Percentiles rank a stretch among this genome's conserved stretches.
Evolutionary conservation across 1,140 invertebrate genomes (phyloP).

Genomic region (Phymastichus coffea): DNA sequence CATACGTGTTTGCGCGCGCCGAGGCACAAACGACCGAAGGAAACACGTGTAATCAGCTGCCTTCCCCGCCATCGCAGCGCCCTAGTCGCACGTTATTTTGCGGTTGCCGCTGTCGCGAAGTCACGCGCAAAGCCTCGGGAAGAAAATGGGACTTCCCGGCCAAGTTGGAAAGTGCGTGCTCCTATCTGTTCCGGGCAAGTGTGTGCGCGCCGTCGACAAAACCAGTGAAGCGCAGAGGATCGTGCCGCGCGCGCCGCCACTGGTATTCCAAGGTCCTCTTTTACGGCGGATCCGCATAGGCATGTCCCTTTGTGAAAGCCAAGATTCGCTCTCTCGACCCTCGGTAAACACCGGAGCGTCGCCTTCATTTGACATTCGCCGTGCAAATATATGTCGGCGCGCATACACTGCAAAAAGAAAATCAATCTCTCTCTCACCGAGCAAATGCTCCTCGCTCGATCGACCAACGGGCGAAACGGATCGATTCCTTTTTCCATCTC

Average conservation of each 20-base stretch:
- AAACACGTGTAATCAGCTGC: conserved; percentile 55
- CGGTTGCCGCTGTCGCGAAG: conserved; percentile 27
- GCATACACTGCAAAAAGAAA: too few species aligned
- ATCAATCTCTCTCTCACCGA: too few species aligned
- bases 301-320: too few species aligned
- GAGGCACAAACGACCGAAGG: conserved; percentile 26
- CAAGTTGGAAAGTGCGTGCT: too few species aligned
- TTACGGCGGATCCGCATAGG: neutral
- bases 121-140: conserved; percentile 35
- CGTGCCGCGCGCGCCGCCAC: too few species aligned
- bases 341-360: too few species aligned
- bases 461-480: neutral
- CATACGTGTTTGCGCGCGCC: conserved; percentile 50
- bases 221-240: too few species aligned
- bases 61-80: conserved; percentile 46
- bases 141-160: conserved; percentile 15
- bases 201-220: conserved; percentile 32
- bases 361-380: too few species aligned
- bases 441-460: neutral
- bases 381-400: too few species aligned
- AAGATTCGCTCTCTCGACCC: too few species aligned
- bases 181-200: too few species aligned
- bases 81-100: conserved; percentile 47
- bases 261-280: conserved; percentile 30
- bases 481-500: neutral